These are phyloP conservation scores for Drosophila eugracilis DNA, from an alignment of 1,140 invertebrate genomes.

Conservation along the genomic window DNA sequence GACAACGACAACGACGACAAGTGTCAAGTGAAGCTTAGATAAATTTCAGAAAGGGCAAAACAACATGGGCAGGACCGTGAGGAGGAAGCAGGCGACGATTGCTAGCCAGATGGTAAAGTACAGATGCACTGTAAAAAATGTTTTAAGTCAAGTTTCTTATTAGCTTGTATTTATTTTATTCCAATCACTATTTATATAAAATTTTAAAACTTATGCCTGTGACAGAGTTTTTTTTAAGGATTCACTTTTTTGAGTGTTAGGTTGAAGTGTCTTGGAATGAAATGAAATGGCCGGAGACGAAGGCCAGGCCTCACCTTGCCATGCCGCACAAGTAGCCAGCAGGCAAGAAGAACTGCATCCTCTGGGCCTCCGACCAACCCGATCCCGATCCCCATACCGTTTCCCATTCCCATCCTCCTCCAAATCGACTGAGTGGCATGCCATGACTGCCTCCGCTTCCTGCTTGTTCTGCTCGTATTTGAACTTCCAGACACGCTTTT, in stretches of 20 bases:
- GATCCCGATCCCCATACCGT: background rate
- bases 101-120: conserved; percentile 14
- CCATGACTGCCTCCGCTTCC: conserved; percentile 51
- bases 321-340: conserved; percentile 76
- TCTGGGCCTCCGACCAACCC: conserved; percentile 15
- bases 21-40: conserved; percentile 81
- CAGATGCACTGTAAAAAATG: conserved; percentile 1
- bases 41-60: conserved; percentile 83
- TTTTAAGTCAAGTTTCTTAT: no score
- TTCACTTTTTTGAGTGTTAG: conserved; percentile 4
- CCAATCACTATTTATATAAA: no score
- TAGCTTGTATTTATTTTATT: no score
- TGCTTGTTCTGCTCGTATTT: conserved; percentile 67
- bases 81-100: conserved; percentile 34
- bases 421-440: conserved; percentile 54
- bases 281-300: conserved; percentile 40
- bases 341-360: conserved; percentile 48
- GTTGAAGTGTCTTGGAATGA: conserved; percentile 25
- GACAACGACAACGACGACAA: conserved; percentile 59
- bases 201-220: no score
- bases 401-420: conserved; percentile 1
- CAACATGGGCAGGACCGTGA: conserved; percentile 49
- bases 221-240: background rate
- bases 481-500: conserved; percentile 83
- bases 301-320: conserved; percentile 61